Base-by-base conservation (phyloP, 2,888 invertebrate species). In the Mesochorus sp. region DNA sequence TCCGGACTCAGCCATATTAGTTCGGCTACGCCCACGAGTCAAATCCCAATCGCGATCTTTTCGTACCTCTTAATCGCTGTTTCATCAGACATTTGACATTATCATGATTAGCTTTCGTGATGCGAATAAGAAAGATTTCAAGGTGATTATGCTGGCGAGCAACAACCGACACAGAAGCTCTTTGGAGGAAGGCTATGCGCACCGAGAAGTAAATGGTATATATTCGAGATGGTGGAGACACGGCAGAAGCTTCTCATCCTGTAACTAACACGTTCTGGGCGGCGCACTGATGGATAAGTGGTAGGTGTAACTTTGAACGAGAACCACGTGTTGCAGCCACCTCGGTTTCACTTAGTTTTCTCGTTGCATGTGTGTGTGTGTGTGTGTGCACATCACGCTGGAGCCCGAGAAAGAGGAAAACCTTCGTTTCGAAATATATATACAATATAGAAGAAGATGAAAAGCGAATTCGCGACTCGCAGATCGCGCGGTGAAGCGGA, bases 241-340 rank as follows among this genome's bases (percentile, higher is more conserved):
- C 44, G 17, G 24, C n/a, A n/a, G n/a, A n/a, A 44, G 57, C 51
- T 61, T 68, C 53, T 42, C 57, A 64, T 68, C 28, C 44, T 42
- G 74, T 70, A 64, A 74, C 59, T 21, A 37, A 59, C 37, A 37
- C 51, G 42, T 71, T 47, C n/a, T 61, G 10, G 42, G 31, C 31
- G 42, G 19, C 5, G 8, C 26, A 49, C 59, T 75, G 72, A 80
- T 72, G 77, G 72, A 76, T 77, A 72, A 75, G 64, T 62, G 67
- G 68, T 64, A 77, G 66, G 82, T 80, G 74, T 83, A 85, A 84
- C 81, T 84, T 81, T 71, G 79, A 79, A 80, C 81, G 79, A 57
- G 72, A 86, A 85, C 86, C 86, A 87, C 86, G 84, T 85, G 86
- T 87, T 86, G 86, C 80, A 61, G 77, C 37, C 61, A 28, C 83